Percentiles rank a stretch among this genome's conserved stretches.
These are phyloP conservation scores for Philaethria dido DNA, from an alignment of 2,888 invertebrate genomes.

Conservation along the genomic window DNA sequence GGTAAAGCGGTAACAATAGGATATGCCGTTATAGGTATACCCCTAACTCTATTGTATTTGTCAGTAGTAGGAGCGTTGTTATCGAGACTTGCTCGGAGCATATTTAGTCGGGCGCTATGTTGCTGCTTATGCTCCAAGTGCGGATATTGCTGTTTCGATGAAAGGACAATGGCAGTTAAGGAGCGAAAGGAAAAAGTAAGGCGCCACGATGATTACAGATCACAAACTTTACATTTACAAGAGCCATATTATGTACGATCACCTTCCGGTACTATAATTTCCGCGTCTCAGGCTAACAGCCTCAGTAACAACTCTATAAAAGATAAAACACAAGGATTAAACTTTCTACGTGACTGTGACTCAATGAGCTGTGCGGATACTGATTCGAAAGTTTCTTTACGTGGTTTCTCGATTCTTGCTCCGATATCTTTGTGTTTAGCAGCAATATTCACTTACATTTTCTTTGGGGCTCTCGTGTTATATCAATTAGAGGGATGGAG, in stretches of 20 bases:
- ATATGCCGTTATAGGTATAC: constrained; percentile 94
- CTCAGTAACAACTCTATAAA: constrained; percentile 72
- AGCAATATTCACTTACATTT: constrained; percentile 95
- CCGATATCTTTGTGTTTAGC: constrained; percentile 94
- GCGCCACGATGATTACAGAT: constrained; percentile 86
- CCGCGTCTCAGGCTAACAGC: constrained; percentile 79
- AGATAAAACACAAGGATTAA: constrained; percentile 72
- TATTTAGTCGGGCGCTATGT: constrained; percentile 91
- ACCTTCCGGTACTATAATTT: constrained; percentile 80
- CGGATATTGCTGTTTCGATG: constrained; percentile 94
- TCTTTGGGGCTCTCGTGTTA: constrained; percentile 94
- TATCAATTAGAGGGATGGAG: constrained; percentile 97
- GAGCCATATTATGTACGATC: constrained; percentile 88
- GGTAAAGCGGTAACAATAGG: constrained; percentile 96
- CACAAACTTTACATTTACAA: constrained; percentile 85
- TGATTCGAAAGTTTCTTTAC: constrained; percentile 87
- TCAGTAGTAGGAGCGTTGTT: constrained; percentile 94
- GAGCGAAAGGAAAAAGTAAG: constrained; percentile 91
- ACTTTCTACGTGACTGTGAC: constrained; percentile 78
- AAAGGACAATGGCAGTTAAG: constrained; percentile 91
- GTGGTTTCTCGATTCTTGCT: constrained; percentile 91
- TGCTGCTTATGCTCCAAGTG: constrained; percentile 95
- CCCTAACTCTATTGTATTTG: constrained; percentile 93
- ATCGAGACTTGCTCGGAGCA: constrained; percentile 91
- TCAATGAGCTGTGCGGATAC: constrained; percentile 86